Base-by-base conservation (phyloP, 2,797 vertebrate genomes). In the Sebastes iracundus region DNA sequence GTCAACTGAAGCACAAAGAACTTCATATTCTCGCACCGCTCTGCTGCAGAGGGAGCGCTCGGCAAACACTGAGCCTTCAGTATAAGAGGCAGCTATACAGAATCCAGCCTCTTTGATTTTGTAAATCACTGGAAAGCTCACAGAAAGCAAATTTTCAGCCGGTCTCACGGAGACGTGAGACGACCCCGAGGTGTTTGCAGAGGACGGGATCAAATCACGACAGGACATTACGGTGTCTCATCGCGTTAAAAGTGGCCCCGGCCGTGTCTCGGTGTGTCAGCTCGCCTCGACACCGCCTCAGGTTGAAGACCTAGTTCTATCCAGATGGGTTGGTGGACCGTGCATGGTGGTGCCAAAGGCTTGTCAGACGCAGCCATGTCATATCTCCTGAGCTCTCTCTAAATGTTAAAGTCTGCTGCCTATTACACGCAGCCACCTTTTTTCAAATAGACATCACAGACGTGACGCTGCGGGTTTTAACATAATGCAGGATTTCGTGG, bases 311-410 rank as follows among this genome's bases (percentile, higher is more conserved):
- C 80, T 62, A 71, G 52, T 72, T 90, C 73, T 27, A 61, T 67
- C 81, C 85, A 73, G 67, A 84, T 81, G 86, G 61, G 58, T 28
- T 83, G 82, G 72, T 84, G n/a, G 74, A 62, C 63, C 70, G 16
- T 60, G 74, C 42, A 25, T 5, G 46, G 62, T 75, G 89, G 62
- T 71, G 88, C 86, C 86, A 85, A 85, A 72, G 86, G 87, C 85
- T 80, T 76, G 85, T 86, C 84, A 84, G 77, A 25, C 4, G 2
- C 25, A 68, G 59, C 63, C 63, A 38, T 69, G 78, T 87, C 79
- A 80, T 38, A 72, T 75, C 52, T 75, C 49, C 67, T 69, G 79
- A 84, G 49, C 60, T 32, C 69, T 30, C 63, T 83, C 63, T 77
- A 59, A 82, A 85, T 77, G 74, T 64, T 82, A 20, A 82, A 61